phyloP scores from a whole-genome alignment of 2,113 vertebrate species.

The Solenodon paradoxus region DNA sequence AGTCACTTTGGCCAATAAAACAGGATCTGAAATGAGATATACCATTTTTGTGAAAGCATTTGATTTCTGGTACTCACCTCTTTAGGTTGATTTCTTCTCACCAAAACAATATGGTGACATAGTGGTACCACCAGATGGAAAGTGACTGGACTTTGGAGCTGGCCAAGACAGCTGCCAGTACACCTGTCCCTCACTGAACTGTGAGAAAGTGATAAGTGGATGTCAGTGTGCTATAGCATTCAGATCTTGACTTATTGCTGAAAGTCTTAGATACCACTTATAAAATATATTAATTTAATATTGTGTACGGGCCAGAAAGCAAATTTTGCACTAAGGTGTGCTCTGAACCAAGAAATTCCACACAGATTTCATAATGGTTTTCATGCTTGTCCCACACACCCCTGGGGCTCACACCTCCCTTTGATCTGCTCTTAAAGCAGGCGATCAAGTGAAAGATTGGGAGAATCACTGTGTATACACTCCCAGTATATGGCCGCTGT shows the following conservation, averaged over 20 bases:
- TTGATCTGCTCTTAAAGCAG: not conserved
- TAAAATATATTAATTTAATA: not conserved
- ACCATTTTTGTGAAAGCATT: not conserved
- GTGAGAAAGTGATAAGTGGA: not conserved
- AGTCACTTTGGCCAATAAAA: not conserved
- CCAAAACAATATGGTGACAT: not conserved
- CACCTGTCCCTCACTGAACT: not conserved
- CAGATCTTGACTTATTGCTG: not conserved
- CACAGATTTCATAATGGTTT: accelerated
- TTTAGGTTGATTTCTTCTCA: not conserved
- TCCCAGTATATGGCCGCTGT: accelerated
- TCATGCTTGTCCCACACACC: accelerated
- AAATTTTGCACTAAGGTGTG: not conserved
- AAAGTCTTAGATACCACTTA: not conserved
- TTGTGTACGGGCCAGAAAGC: not conserved
- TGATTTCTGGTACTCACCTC: not conserved
- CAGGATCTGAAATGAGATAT: not conserved
- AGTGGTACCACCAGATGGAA: not conserved
- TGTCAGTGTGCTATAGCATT: not conserved
- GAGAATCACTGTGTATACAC: not conserved
- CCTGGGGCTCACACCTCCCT: accelerated
- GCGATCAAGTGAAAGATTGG: accelerated
- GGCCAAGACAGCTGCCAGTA: not conserved
- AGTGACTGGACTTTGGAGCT: accelerated
- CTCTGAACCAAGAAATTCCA: not conserved